These are phyloP conservation scores for Platanista minor DNA, from an alignment of 2,113 vertebrate species.

Conservation along the genomic window DNA sequence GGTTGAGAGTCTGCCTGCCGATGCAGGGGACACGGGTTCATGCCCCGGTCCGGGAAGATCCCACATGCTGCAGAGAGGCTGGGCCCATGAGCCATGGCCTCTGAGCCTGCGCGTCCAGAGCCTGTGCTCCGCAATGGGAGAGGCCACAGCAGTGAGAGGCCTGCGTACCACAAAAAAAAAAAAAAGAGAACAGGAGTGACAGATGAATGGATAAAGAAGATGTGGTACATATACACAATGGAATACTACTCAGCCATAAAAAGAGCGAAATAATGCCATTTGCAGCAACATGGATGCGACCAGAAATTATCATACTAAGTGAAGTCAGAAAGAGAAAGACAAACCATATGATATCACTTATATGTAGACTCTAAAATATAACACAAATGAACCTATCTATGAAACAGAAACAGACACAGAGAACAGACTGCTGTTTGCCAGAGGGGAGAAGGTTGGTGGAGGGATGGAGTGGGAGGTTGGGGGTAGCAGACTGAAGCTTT, in stretches of 20 bases:
- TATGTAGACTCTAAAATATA: neutral
- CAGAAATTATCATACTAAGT: neutral
- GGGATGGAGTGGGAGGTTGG: neutral
- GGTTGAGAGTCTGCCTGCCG: too few species aligned
- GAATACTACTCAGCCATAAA: neutral
- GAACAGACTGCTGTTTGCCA: neutral
- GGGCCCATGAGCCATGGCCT: too few species aligned
- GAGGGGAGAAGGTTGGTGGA: fast-evolving
- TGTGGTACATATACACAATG: neutral
- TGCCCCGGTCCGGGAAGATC: too few species aligned
- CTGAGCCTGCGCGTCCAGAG: too few species aligned
- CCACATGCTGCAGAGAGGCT: too few species aligned
- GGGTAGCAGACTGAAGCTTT: neutral
- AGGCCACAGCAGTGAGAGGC: too few species aligned
- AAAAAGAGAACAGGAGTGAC: neutral
- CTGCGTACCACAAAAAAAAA: too few species aligned
- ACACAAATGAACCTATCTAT: neutral
- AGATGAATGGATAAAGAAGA: neutral
- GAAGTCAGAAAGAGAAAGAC: neutral
- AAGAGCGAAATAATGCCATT: neutral
- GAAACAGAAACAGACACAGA: neutral
- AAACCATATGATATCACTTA: neutral
- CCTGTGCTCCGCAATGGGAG: too few species aligned
- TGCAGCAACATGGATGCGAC: neutral
- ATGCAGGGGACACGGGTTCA: too few species aligned